Conservation (phyloP, 1,140 invertebrate species). For the Nasonia vitripennis region DNA sequence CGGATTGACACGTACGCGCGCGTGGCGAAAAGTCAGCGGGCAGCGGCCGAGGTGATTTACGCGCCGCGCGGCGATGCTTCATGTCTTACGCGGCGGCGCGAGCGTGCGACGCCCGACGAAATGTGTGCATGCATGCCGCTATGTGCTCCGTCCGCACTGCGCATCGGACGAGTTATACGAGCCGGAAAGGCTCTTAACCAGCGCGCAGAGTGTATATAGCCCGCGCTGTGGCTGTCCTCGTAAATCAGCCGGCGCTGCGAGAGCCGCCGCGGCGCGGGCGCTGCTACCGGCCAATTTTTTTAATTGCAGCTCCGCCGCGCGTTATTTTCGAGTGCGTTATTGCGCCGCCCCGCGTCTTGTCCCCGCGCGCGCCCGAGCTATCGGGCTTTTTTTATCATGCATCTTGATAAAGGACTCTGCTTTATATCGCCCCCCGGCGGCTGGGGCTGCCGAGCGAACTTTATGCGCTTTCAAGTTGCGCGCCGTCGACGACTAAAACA, state of each 20-base stretch:
- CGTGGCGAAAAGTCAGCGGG: neutral
- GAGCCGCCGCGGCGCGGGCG: too few relatives aligned
- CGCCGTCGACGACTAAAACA: neutral
- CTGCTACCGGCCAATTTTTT: neutral
- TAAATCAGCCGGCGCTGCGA: neutral
- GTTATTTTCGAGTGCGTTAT: conserved; percentile 4
- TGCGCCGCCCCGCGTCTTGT: neutral
- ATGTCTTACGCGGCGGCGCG: neutral
- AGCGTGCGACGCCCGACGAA: neutral
- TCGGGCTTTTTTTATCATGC: neutral
- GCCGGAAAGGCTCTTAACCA: conserved; percentile 2
- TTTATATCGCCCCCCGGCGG: neutral
- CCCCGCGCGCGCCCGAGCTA: neutral
- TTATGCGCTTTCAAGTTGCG: conserved; percentile 1
- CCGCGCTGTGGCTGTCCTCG: neutral
- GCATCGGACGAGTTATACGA: neutral
- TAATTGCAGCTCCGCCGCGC: neutral
- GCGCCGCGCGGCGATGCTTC: neutral
- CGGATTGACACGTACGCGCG: neutral
- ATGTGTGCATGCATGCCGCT: neutral
- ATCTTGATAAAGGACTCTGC: conserved; percentile 1
- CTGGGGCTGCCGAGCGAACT: neutral
- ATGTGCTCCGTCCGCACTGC: neutral
- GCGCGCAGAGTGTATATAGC: neutral
- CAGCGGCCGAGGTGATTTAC: neutral